Conservation (phyloP, 2,797 vertebrate genomes). For the Acanthopagrus latus region DNA sequence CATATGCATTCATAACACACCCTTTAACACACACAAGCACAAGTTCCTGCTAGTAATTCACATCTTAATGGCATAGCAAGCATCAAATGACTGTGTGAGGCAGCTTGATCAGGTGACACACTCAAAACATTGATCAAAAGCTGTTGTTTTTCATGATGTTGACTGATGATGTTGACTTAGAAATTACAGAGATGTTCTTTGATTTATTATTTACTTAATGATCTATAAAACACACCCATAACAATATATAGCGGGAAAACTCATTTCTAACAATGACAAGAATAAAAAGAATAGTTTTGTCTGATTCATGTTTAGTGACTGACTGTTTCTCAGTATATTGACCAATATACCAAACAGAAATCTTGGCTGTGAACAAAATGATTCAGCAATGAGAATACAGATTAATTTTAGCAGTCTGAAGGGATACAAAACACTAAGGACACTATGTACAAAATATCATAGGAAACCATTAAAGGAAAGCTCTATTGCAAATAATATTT, state of each 20-base stretch:
- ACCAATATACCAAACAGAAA: too few relatives aligned
- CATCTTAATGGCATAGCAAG: slow-evolving; percentile 12
- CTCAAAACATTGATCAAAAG: slow-evolving; percentile 53
- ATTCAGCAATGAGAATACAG: too few relatives aligned
- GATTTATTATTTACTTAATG: not conserved
- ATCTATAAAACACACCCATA: not conserved
- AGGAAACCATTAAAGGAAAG: not conserved
- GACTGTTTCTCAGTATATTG: too few relatives aligned
- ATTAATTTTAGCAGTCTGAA: not conserved
- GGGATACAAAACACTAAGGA: not conserved
- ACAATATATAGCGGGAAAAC: not conserved
- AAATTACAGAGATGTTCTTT: too few relatives aligned
- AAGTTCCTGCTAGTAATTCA: not conserved
- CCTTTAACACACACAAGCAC: not conserved
- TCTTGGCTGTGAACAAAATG: too few relatives aligned
- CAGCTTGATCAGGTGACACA: slow-evolving; percentile 43
- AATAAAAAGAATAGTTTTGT: too few relatives aligned
- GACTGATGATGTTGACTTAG: too few relatives aligned
- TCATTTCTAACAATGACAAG: not conserved
- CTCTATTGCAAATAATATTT: not conserved
- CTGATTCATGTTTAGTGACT: too few relatives aligned
- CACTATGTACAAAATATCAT: not conserved
- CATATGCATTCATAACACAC: not conserved
- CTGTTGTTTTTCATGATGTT: slow-evolving; percentile 13
- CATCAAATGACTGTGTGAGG: not conserved